Base-by-base conservation (phyloP, 2,113 vertebrate genomes). In the Pionites leucogaster region DNA sequence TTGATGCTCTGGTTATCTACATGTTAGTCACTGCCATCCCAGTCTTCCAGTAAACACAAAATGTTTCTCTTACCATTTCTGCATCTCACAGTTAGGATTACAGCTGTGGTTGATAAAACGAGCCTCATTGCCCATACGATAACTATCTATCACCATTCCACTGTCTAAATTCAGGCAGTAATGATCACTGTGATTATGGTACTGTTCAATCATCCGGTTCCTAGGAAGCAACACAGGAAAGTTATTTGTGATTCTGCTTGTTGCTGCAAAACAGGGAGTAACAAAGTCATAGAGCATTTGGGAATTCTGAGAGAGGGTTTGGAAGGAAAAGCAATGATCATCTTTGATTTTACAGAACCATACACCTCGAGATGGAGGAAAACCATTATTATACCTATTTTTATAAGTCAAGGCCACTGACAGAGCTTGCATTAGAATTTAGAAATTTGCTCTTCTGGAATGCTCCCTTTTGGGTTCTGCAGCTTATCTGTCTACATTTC, bases 41-140 rank as follows among this genome's bases (percentile, higher is more conserved):
- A 6, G 29, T 16, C 29, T 24, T 9, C 27, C 85, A 63, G 68
- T 13, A 64, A 31, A 50, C 10, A 93, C 59, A n/a, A 24, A 0
- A 4, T 22, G 18, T 29, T 2, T 69, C 57, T 5, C 99, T 98
- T 98, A 99, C 99, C 99, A 99, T 97, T 99, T 99, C 98, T 99
- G 99, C 99, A 99, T 99, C 98, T 99, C 99, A 46, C 99, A 99
- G 98, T 99, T 99, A 82, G 99, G 99, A 68, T 99, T 98, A 88
- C 99, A 99, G 98, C 99, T 99, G 98, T 99, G 99, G 98, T 99
- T 99, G 98, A 99, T 99, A 96, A 99, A 99, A 29, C 99, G 99
- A 9, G 99, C 99, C 96, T 99, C 99, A 49, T 99, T 99, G 97
- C 99, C 99, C 99, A 99, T 99, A 50, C 99, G 98, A 55, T 99